Base-by-base conservation (phyloP, 2,113 vertebrate species). In the Rhegmatorhina hoffmannsi region DNA sequence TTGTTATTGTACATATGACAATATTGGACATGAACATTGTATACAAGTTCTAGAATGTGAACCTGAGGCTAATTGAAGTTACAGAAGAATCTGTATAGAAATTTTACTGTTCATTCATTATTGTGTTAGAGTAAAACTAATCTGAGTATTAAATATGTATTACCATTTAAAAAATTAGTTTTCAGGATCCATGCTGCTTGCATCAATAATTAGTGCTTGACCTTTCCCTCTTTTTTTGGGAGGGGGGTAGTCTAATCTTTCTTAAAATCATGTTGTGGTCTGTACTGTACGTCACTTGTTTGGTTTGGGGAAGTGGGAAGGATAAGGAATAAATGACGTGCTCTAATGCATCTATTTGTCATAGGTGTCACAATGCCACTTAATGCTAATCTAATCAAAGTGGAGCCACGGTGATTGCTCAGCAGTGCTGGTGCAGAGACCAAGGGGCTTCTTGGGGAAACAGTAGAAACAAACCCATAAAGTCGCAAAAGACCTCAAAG, bases 351-450 rank as follows among this genome's bases (percentile, higher is more conserved):
- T 97, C 98, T 99, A 98, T 99, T 99, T 99, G 98, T 99, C 98
- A 99, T 98, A 96, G 89, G 94, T 99, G 98, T 98, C 98, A 98
- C 94, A 97, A 95, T 98, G 97, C 98, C 98, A 97, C 98, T 99
- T 98, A 98, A 98, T 99, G 98, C 97, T 98, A 98, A 98, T 98
- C 98, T 98, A 98, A 98, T 99, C 98, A 98, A 98, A 98, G 97
- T 95, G 98, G 96, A 96, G 96, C 98, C 98, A 97, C 95, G 18
- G 56, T 76, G 72, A 95, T 98, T 80, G 95, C 92, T 96, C 90
- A 86, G 86, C 83, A 66, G 72, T 92, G 38, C 87, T 95, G 56
- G 92, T 97, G 75, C 67, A 93, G 74, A 85, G 74, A 55, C 91
- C 60, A 79, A 75, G 59, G 28, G 89, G 93, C 79, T 92, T 95